Conservation (phyloP, 2,888 invertebrate species). For the Junonia oenone region DNA sequence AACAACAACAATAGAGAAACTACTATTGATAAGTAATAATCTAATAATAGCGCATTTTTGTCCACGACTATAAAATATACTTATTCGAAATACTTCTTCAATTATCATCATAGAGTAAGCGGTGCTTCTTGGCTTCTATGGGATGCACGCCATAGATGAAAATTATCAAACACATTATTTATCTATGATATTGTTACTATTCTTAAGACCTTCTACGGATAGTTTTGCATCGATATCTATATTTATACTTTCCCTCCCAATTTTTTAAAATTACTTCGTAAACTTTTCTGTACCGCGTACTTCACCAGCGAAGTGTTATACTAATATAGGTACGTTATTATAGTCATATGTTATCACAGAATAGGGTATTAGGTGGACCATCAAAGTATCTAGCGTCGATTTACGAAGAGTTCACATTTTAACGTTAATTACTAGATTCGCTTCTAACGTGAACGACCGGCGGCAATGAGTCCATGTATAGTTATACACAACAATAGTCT, state of each 20-base stretch:
- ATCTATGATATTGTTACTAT: not conserved
- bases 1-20: not conserved
- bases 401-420: conserved; percentile 12
- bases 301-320: not conserved
- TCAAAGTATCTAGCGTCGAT: conserved; percentile 18
- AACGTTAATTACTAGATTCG: conserved; percentile 17
- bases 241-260: not conserved
- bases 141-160: not conserved
- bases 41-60: no score
- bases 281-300: not conserved
- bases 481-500: conserved; percentile 5
- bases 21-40: no score
- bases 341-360: conserved; percentile 16
- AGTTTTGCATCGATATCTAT: not conserved
- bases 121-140: not conserved
- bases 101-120: not conserved
- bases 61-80: no score
- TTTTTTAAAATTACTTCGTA: not conserved
- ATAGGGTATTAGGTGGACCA: conserved; percentile 25
- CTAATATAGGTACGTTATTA: conserved; percentile 13
- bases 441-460: conserved; percentile 15
- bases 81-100: no score
- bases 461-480: conserved; percentile 7
- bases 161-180: not conserved
- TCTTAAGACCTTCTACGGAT: not conserved